Base-by-base conservation (phyloP, 2,797 vertebrate species). In the Leptoclinus maculatus region DNA sequence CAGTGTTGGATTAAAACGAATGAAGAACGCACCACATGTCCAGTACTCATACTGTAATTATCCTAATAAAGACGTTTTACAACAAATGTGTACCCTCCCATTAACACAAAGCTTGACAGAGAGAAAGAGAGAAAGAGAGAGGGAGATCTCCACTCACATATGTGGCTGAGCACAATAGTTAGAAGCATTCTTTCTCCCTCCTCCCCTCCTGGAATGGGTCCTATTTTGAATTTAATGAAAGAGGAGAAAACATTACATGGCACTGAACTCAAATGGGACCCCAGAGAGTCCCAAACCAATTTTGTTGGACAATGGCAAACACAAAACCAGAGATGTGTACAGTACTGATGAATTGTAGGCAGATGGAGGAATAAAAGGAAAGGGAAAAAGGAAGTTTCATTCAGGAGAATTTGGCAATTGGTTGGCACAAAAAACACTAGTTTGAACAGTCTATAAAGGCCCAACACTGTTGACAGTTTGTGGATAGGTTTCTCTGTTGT, bases 221-320 rank as follows among this genome's bases (percentile, higher is more conserved):
- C 92, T 91, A 89, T 93, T 95, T 90, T 89, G 87, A 93, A 89
- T 87, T 81, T 83, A 89, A 90, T 88, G 88, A 95, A 94, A 93
- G 85, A 87, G 83, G 92, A 93, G 83, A 88, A 88, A 88, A 89
- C 84, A 84, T 78, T 82, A 85, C 83, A 74, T 83, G 72, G 85
- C 74, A 81, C 78, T 83, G 63, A 75, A 80, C 76, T 91, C 70
- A 92, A 94, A 95, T 82, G 79, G 92, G 75, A 79, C 88, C 84
- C 92, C 14, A 57, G 91, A 94, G 89, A 93, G 88, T 89, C 86
- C 82, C 90, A 88, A 93, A 92, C 79, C 87, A 92, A 91, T 93
- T 83, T 79, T 71, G 79, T 79, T 84, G 85, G 79, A 91, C 86
- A 94, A 90, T 87, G 75, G 71, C 39, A 77, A 85, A 94, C 86